Evolutionary conservation across 2,797 vertebrate species (phyloP), one percentile per base, ranked within the genome.

Genomic region (Enteromius viviparus): DNA sequence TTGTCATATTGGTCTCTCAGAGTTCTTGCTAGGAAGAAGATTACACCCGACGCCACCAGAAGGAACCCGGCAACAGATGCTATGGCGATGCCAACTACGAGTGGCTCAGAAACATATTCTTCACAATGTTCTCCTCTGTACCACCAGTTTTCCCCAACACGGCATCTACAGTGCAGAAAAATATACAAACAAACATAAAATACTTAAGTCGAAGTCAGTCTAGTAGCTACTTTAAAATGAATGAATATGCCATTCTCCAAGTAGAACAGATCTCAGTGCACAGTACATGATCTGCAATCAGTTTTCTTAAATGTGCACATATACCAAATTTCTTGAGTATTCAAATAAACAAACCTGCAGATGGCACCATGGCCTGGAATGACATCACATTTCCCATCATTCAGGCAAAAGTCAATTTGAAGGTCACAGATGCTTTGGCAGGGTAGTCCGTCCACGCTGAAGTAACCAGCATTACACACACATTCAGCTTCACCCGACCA

Each of bases 101-200:
- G 89, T 0, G 96, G 95, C 89, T 98, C 98, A 0, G 97, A 99
- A 6, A 99, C 97, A 0, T 95, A 97, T 85, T 99, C 97, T 86
- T 99, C 96, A 49, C 98, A 99, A 88, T 96, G 97, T 65, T 97
- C 95, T 0, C 97, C 98, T 3, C 96, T 94, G 84, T 97, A 98
- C 97, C 97, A 98, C 97, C 98, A 98, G 91, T 97, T 97, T 89
- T 98, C 96, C 78, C 97, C 97, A 0, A 97, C 97, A 1, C 95
- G 96, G 87, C 97, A 99, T 85, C 97, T 99, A 85, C 14, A 66
- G 14, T 19, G 45, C n/a, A 81, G n/a, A 87, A 17, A 76, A 23
- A 70, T 3, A 76, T 40, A 71, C 5, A 55, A 65, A 34, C 70
- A 29, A 29, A 62, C 23, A 14, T 23, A 4, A 58, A 23, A 55